Evolutionary conservation across 1,140 invertebrate genomes (phyloP).

Genomic region (honey bee (Apis mellifera)): Amel_HAv3.1 CM009944.2:3420501-3421000

Average conservation of each 20-base stretch:
- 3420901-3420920: constrained; percentile 78
- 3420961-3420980: constrained; percentile 90
- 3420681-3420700: constrained; percentile 83
- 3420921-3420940: constrained; percentile 76
- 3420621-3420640: constrained; percentile 73
- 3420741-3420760: constrained; percentile 92
- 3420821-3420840: not conserved
- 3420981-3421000: constrained; percentile 98
- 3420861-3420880: constrained; percentile 67
- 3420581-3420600: constrained; percentile 83
- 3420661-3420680: constrained; percentile 82
- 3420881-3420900: constrained; percentile 73
- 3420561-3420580: constrained; percentile 83
- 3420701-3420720: constrained; percentile 75
- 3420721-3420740: constrained; percentile 84
- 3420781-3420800: constrained; percentile 1
- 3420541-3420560: constrained; percentile 83
- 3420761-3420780: constrained; percentile 57
- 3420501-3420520: constrained; percentile 62
- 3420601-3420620: constrained; percentile 75
- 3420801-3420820: not conserved
- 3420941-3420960: constrained; percentile 74
- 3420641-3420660: constrained; percentile 86
- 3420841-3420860: not conserved
- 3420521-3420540: constrained; percentile 84